Evolutionary conservation across 2,113 vertebrate genomes (phyloP).

Genomic region (Coturnix japonica): DNA sequence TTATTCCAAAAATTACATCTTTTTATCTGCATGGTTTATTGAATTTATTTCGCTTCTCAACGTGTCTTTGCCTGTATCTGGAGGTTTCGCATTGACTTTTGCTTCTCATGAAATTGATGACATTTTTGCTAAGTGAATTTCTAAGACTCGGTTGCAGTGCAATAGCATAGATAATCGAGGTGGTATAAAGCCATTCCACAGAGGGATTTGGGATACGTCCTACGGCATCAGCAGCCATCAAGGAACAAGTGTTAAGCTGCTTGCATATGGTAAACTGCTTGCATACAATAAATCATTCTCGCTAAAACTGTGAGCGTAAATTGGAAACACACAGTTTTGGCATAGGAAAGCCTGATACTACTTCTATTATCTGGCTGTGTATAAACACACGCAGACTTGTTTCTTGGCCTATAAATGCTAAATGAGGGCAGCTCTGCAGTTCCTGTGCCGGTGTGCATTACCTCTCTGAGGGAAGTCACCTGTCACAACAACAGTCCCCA

Average conservation of each 20-base stretch:
- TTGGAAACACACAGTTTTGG: background rate
- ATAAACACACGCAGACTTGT: background rate
- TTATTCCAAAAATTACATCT: background rate
- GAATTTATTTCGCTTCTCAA: background rate
- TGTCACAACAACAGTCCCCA: background rate
- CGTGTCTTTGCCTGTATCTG: background rate
- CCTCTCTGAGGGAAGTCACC: background rate
- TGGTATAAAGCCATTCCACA: slow-evolving; percentile 7
- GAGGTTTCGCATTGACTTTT: background rate
- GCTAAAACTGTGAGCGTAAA: background rate
- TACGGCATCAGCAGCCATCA: background rate
- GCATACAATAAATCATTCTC: background rate
- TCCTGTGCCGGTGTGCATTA: background rate
- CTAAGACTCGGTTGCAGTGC: background rate
- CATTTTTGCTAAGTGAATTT: slow-evolving; percentile 8
- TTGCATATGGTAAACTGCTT: background rate
- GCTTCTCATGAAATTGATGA: background rate
- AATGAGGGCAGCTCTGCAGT: background rate
- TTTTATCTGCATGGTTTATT: background rate
- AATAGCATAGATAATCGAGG: slow-evolving; percentile 1
- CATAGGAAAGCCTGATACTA: background rate
- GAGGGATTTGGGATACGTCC: background rate
- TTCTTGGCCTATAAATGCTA: background rate
- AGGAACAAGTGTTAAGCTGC: background rate
- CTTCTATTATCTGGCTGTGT: background rate